phyloP scores from a whole-genome alignment of 2,113 vertebrate species.

The Cynoglossus semilaevis region DNA sequence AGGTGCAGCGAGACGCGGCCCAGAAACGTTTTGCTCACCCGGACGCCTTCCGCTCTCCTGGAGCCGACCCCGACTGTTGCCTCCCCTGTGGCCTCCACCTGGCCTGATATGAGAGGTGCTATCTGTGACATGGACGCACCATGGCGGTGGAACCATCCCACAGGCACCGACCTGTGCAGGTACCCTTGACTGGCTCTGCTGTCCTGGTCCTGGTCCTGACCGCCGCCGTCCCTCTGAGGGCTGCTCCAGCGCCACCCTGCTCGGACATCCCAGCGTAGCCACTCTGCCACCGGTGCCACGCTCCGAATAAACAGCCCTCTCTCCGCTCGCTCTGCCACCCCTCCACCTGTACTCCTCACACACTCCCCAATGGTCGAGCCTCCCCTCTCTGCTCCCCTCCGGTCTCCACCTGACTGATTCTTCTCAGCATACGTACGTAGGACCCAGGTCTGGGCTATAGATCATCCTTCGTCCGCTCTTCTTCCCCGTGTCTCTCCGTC shows the following conservation, averaged over 20 bases:
- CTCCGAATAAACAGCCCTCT: constrained; percentile 67
- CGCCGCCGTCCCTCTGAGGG: constrained; percentile 53
- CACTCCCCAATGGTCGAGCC: constrained; percentile 33
- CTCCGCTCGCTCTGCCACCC: constrained; percentile 67
- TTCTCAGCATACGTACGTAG: constrained; percentile 16
- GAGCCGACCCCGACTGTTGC: background rate
- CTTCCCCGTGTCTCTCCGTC: constrained; percentile 31
- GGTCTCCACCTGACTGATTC: background rate
- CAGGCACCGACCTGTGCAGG: constrained; percentile 47
- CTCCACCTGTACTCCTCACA: constrained; percentile 63
- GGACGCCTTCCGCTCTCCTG: constrained; percentile 16
- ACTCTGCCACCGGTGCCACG: constrained; percentile 73
- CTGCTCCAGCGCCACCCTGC: constrained; percentile 69
- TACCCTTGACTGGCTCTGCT: constrained; percentile 53
- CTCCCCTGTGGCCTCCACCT: constrained; percentile 7
- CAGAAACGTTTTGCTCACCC: constrained; percentile 43
- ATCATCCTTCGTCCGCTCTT: constrained; percentile 43
- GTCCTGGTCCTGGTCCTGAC: constrained; percentile 29
- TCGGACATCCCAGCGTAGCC: constrained; percentile 73
- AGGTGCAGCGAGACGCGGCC: constrained; percentile 57
- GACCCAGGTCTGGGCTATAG: constrained; percentile 17
- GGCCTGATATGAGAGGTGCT: constrained; percentile 46
- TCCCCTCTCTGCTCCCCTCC: constrained; percentile 11
- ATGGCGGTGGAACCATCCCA: constrained; percentile 61
- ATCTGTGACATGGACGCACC: constrained; percentile 61